phyloP scores from a whole-genome alignment of 2,888 invertebrate species.

The Rhamnusium bicolor region DNA sequence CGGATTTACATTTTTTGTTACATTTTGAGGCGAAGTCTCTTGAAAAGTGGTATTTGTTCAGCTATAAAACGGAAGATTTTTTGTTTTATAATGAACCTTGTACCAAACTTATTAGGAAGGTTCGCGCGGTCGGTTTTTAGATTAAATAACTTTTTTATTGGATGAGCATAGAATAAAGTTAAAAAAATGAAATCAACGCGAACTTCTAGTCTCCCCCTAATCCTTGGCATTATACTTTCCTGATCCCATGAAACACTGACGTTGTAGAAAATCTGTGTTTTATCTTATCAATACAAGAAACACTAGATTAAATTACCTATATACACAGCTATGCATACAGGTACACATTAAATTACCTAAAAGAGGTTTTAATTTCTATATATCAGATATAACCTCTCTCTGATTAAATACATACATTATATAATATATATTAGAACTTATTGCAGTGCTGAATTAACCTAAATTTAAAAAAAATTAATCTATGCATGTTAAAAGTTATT shows the following conservation, averaged over 20 bases:
- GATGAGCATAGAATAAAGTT: conserved; percentile 19
- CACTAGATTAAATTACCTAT: too few species aligned
- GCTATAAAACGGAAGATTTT: conserved; percentile 11
- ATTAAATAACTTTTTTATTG: conserved; percentile 39
- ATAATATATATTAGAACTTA: too few species aligned
- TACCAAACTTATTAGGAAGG: conserved; percentile 28
- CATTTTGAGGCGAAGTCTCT: background rate
- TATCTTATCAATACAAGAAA: background rate
- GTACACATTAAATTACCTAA: background rate
- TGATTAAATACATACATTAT: background rate
- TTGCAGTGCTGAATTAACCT: too few species aligned
- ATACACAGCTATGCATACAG: too few species aligned
- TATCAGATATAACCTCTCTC: too few species aligned
- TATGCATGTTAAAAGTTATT: too few species aligned
- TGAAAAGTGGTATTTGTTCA: conserved; percentile 19
- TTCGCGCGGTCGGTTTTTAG: conserved; percentile 21
- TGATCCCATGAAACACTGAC: background rate
- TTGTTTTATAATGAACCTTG: conserved; percentile 25
- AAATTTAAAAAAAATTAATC: too few species aligned
- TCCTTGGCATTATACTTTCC: background rate
- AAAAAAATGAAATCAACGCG: background rate
- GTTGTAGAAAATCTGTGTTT: background rate
- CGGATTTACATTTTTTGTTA: conserved; percentile 16
- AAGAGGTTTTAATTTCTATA: background rate
- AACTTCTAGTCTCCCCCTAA: conserved; percentile 17